phyloP scores from a whole-genome alignment of 2,797 vertebrate species.

The Loris lydekkerianus region DNA sequence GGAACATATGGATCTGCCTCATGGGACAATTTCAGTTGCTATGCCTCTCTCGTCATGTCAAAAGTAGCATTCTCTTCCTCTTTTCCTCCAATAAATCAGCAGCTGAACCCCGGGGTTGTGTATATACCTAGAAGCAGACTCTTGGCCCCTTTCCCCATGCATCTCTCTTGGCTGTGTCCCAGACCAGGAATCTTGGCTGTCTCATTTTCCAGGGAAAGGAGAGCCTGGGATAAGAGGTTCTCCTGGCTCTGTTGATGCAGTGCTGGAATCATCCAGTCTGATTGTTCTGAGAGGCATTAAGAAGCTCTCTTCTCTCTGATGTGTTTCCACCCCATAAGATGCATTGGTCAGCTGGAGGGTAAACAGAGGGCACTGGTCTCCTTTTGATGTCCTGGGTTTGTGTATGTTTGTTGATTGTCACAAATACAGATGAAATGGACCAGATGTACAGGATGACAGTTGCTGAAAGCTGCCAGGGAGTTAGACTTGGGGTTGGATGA shows the following conservation, averaged over 20 bases:
- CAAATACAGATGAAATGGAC: slow-evolving; percentile 50
- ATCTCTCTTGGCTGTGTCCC: neutral
- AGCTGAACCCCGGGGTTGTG: neutral
- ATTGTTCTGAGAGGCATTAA: slow-evolving; percentile 69
- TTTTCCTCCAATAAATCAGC: neutral
- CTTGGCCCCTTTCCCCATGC: neutral
- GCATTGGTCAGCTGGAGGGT: slow-evolving; percentile 65
- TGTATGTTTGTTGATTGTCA: slow-evolving; percentile 47
- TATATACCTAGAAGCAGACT: neutral
- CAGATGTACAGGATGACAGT: slow-evolving; percentile 62
- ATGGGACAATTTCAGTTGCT: neutral
- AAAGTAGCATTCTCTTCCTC: neutral
- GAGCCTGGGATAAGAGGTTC: neutral
- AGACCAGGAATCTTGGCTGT: neutral
- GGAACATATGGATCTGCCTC: neutral
- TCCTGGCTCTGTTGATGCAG: neutral
- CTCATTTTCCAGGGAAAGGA: neutral
- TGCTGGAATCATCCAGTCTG: neutral
- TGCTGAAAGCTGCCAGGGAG: neutral
- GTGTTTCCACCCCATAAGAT: slow-evolving; percentile 73
- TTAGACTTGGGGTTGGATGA: neutral
- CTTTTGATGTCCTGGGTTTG: slow-evolving; percentile 72
- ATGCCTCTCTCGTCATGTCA: neutral
- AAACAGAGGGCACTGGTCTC: slow-evolving; percentile 33
- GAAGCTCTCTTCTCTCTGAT: slow-evolving; percentile 47